Percentiles rank a stretch among this genome's conserved stretches.
phyloP scores from a whole-genome alignment of 2,888 invertebrate genomes.

The Hydrotaea cyrtoneurina region DNA sequence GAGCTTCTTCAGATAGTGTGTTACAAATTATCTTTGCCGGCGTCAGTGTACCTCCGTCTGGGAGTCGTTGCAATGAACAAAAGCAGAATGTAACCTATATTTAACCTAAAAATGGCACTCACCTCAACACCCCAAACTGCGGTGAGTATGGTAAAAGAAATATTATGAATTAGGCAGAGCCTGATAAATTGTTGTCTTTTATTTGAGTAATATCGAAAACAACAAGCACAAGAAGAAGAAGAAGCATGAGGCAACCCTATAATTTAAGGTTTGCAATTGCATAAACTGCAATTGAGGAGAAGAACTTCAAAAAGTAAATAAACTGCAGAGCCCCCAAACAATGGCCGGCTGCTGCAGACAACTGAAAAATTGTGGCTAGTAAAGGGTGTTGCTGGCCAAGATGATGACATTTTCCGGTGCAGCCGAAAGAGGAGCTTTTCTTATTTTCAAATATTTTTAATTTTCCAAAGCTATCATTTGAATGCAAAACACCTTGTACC shows the following conservation, averaged over 20 bases:
- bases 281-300: background rate
- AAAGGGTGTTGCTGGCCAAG: background rate
- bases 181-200: background rate
- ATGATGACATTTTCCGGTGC: too few relatives aligned
- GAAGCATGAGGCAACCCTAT: background rate
- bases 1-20: background rate
- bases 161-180: slow-evolving; percentile 6
- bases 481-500: background rate
- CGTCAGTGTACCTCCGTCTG: background rate
- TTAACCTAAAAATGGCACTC: slow-evolving; percentile 67
- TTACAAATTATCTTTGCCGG: background rate
- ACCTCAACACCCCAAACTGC: slow-evolving; percentile 61
- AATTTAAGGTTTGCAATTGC: background rate
- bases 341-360: background rate
- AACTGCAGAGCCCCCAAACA: background rate
- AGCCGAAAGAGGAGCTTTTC: too few relatives aligned
- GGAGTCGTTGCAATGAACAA: slow-evolving; percentile 34
- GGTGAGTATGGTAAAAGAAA: slow-evolving; percentile 17
- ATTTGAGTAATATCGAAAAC: background rate
- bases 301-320: slow-evolving; percentile 7
- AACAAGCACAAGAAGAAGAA: background rate
- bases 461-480: background rate
- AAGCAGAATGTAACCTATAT: slow-evolving; percentile 60
- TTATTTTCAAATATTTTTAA: too few relatives aligned
- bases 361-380: background rate